phyloP scores from a whole-genome alignment of 2,888 invertebrate species.

The Thereva unica region DNA sequence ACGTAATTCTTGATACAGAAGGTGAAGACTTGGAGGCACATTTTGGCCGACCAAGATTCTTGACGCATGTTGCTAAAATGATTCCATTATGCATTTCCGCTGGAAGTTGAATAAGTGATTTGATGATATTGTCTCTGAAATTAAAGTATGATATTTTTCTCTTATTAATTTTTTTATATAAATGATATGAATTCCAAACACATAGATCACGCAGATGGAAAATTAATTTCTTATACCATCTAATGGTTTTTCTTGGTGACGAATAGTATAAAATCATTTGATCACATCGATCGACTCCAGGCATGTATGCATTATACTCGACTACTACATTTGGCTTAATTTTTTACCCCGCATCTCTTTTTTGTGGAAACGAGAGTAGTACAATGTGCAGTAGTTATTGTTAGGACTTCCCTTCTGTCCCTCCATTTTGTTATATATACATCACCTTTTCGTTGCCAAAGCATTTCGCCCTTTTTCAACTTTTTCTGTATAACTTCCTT shows the following conservation, averaged over 20 bases:
- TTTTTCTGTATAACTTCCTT: constrained; percentile 16
- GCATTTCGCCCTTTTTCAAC: constrained; percentile 28
- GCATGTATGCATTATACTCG: background rate
- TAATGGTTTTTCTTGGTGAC: constrained; percentile 1
- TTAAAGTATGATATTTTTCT: too few species aligned
- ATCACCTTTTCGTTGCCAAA: constrained; percentile 2
- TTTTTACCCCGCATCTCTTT: constrained; percentile 13
- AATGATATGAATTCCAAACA: constrained; percentile 1
- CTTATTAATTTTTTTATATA: constrained; percentile 21
- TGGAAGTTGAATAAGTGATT: too few species aligned
- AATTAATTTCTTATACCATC: constrained; percentile 16
- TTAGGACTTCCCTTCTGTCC: constrained; percentile 23
- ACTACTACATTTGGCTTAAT: constrained; percentile 6
- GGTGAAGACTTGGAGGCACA: background rate
- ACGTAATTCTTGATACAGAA: too few species aligned
- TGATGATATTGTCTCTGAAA: too few species aligned
- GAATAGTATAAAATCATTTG: background rate
- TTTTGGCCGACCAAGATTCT: background rate
- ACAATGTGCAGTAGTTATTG: constrained; percentile 32
- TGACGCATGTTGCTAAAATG: background rate
- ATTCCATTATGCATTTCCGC: background rate
- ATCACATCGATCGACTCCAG: background rate
- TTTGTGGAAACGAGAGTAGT: background rate
- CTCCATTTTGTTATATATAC: constrained; percentile 13
- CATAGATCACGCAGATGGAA: constrained; percentile 11